Conservation (phyloP, 2,797 vertebrate genomes). For the Threskiornis aethiopicus region DNA sequence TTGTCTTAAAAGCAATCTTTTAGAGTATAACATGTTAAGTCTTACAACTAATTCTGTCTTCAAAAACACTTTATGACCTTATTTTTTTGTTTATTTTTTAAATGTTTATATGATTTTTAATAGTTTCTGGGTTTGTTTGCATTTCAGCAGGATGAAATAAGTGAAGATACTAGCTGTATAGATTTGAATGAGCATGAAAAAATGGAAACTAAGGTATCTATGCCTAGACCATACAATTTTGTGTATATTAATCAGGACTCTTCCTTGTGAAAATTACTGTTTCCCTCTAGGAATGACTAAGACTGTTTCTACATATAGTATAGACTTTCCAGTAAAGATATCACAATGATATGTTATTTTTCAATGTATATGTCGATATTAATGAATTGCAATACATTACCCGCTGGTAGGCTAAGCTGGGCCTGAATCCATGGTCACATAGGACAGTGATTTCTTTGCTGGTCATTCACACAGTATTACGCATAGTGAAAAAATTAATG, state of each 20-base stretch:
- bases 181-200: constrained; percentile 79
- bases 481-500: not conserved
- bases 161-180: constrained; percentile 75
- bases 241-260: not conserved
- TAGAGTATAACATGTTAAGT: not conserved
- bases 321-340: not conserved
- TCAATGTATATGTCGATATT: not conserved
- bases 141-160: constrained; percentile 76
- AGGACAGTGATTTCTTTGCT: not conserved
- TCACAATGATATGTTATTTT: not conserved
- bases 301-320: not conserved
- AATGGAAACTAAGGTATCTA: constrained; percentile 79
- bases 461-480: not conserved
- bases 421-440: rapidly evolving
- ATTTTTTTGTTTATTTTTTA: not conserved
- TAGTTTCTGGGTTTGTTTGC: not conserved
- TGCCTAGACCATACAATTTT: not conserved
- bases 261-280: not conserved
- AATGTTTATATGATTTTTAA: not conserved
- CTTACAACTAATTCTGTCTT: not conserved
- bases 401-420: not conserved
- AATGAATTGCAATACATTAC: not conserved
- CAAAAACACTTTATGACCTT: not conserved
- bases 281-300: not conserved
- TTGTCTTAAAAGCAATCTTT: not conserved